Evolutionary conservation across 2,797 vertebrate genomes (phyloP), one percentile per base, ranked within the genome.

Genomic region (Dermochelys coriacea): DNA sequence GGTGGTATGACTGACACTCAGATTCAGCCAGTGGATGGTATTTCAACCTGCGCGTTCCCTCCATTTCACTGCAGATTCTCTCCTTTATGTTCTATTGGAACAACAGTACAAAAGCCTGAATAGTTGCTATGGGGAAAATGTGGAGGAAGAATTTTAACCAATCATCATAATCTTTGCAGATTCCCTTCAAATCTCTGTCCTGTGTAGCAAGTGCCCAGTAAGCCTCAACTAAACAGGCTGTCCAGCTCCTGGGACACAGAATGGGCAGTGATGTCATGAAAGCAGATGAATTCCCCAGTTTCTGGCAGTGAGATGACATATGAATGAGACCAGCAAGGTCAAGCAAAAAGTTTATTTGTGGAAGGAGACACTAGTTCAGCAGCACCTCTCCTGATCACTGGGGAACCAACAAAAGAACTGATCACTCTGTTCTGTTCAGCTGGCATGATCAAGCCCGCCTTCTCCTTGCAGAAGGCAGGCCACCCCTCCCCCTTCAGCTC

Each of bases 121-220:
- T 77, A 84, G 96, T 95, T 97, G 91, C 92, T 79, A 88, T 91
- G 91, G 96, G 64, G 90, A 94, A 93, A 91, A 77, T 18, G n/a
- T 14, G 86, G 16, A 94, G 93, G 87, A 74, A 80, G 50, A 80
- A 59, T 61, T 80, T 85, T 41, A 10, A 41, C 77, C 9, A 45
- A 45, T 82, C 52, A 41, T 45, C 41, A 29, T 31, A 45, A 47
- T 15, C 57, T 49, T 45, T 71, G 68, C n/a, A 41, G 68, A 68
- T 68, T 68, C 52, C n/a, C 51, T 19, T 54, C 37, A 55, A 29
- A 45, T 57, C 80, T 45, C 9, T 37, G 27, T 55, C 37, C 52
- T 55, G 37, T 47, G 45, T 59, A 45, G 27, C 54, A 31, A 59
- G 80, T 7, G 54, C 27, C 45, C 45, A 47, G 41, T 61, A 61